Evolutionary conservation across 2,888 invertebrate species (phyloP).

Genomic region (Brenthis hecate): DNA sequence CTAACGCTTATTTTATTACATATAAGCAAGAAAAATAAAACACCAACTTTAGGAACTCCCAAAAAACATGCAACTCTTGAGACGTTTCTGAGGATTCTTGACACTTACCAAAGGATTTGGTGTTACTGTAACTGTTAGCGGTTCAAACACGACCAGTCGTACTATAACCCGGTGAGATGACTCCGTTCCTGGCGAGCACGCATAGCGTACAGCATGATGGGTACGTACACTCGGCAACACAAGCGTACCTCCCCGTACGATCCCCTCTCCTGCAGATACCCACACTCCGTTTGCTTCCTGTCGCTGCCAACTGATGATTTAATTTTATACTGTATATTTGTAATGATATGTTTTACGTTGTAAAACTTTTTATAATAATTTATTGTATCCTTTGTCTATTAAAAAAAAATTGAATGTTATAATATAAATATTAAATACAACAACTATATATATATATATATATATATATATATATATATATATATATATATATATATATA

Average conservation of each 20-base stretch:
- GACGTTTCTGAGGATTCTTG: too few relatives aligned
- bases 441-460: too few relatives aligned
- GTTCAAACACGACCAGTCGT: constrained; percentile 85
- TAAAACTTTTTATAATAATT: too few relatives aligned
- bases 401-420: too few relatives aligned
- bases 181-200: constrained; percentile 87
- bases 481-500: too few relatives aligned
- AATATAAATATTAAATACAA: too few relatives aligned
- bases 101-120: constrained; percentile 84
- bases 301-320: constrained; percentile 69
- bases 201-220: constrained; percentile 86
- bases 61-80: too few relatives aligned
- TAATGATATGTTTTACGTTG: not conserved
- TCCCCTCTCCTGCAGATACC: constrained; percentile 63
- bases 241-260: constrained; percentile 63
- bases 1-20: not conserved
- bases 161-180: constrained; percentile 85
- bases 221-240: constrained; percentile 82
- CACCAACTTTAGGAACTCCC: too few relatives aligned
- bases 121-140: constrained; percentile 84
- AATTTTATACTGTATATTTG: constrained; percentile 23
- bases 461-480: too few relatives aligned
- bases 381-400: too few relatives aligned
- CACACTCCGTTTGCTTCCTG: constrained; percentile 70
- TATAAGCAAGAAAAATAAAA: not conserved